Base-by-base conservation (phyloP, 2,113 vertebrate species). In the Corythornis madagascariensis region DNA sequence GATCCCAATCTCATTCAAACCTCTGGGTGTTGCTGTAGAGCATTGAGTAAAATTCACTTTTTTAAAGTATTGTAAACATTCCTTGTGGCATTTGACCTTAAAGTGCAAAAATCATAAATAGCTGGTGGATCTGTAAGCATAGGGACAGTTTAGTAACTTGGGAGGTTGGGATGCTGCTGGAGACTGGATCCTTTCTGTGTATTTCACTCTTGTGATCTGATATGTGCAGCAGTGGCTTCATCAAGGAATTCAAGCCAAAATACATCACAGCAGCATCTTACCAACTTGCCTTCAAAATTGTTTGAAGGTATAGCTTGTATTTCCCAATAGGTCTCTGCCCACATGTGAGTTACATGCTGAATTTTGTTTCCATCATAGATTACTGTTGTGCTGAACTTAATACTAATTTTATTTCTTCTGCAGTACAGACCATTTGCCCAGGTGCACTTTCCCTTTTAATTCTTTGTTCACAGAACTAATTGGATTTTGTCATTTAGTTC, bases 11-110 rank as follows among this genome's bases (percentile, higher is more conserved):
- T 71, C 35, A 10, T 53, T 91, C 12, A 57, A 63, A 65, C 72
- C 56, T 96, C 75, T 81, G 89, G 75, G 84, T 93, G 91, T 92
- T 94, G 84, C 79, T 89, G 43, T 77, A 38, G 91, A 86, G 75
- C 0, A 0, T 9, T 84, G 59, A 86, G 56, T 83, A 47, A 52
- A 50, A 93, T 74, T 76, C 7, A 1, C 42, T 94, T 78, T 88
- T 88, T 42, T 53, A 29, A 29, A 82, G 43, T 64, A 83, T 56
- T 77, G 28, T 56, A 60, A 83, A 24, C 60, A 73, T 74, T 93
- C 33, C 29, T 92, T 86, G 52, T 84, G 38, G 28, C 83, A 38
- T 73, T 73, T 70, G 64, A 92, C 75, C 67, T 76, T 76, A 89
- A 65, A 26, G 45, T 4, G 28, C 7, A 7, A 72, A 38, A 61